Evolutionary conservation across 2,797 vertebrate species (phyloP), one percentile per base, ranked within the genome.

Genomic region (Trachurus trachurus): DNA sequence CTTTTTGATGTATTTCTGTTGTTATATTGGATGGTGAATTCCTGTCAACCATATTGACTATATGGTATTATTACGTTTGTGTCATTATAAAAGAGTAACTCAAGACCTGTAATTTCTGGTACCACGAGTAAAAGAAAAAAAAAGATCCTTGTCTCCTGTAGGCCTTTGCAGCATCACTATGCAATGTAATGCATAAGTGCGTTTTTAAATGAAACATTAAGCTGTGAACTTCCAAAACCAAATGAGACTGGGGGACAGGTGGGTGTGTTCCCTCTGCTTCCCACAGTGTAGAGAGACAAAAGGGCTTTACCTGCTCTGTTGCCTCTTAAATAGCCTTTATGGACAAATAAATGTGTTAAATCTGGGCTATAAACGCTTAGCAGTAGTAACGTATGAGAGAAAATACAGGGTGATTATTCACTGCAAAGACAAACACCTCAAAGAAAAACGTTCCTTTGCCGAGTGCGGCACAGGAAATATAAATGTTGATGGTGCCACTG

Each of bases 351-450:
- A 91, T 66, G 83, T 77, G 9, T 67, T 74, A 76, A 80, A 80
- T 83, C 77, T 84, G 76, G 75, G 72, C 81, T 80, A 87, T 90
- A 89, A 92, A 83, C 82, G 84, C 70, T 91, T 87, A 84, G 67
- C 66, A 74, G 65, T 31, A 40, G 31, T 80, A 71, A 76, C 74
- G 60, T 74, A 74, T 62, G 73, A 52, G 74, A 64, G 39, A 15
- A 69, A 78, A 75, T 66, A 54, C 26, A 65, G 29, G 60, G 50
- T 40, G 62, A 90, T 92, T 89, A 93, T 87, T 90, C 82, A 90
- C 67, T 9, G 62, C 66, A 69, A 68, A 82, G 75, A 77, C 82
- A 83, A 90, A 86, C 61, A 85, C 75, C 85, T 87, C 22, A 58
- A 64, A 90, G 80, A 89, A 81, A 83, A 77, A 85, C 66, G 15